Evolutionary conservation across 2,797 vertebrate genomes (phyloP).

Genomic region (Anguilla pacifica): DNA sequence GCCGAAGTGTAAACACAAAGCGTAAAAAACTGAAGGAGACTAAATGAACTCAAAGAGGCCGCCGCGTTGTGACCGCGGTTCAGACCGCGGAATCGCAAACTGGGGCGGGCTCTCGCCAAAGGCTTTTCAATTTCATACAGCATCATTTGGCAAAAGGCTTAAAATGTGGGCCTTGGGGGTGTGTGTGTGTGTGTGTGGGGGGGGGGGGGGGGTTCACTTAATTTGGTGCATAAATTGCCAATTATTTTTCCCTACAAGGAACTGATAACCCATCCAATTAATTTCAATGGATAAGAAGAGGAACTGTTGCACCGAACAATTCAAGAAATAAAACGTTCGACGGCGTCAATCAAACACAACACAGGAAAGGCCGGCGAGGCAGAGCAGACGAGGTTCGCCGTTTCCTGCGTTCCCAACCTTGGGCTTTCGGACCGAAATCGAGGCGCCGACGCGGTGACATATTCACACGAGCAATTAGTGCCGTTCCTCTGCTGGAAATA

Average conservation of each 20-base stretch:
- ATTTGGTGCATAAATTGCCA: constrained; percentile 74
- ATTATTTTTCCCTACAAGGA: constrained; percentile 66
- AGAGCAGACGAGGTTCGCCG: neutral
- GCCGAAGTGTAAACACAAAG: neutral
- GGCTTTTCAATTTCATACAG: constrained; percentile 78
- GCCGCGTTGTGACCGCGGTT: neutral
- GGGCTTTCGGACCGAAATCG: neutral
- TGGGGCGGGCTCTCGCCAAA: neutral
- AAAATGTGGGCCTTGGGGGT: constrained; percentile 41
- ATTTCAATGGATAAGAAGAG: constrained; percentile 43
- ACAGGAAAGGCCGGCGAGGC: neutral
- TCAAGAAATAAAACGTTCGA: constrained; percentile 12
- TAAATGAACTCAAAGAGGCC: neutral
- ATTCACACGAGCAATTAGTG: neutral
- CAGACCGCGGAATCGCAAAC: neutral
- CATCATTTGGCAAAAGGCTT: constrained; percentile 51
- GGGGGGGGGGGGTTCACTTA: constrained; percentile 67
- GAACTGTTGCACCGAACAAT: constrained; percentile 41
- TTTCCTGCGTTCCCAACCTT: neutral
- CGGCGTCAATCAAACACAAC: neutral
- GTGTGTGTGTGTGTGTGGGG: constrained; percentile 3
- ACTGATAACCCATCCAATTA: constrained; percentile 69
- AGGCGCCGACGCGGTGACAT: neutral
- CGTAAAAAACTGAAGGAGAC: neutral
- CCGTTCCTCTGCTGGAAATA: neutral